phyloP scores from a whole-genome alignment of 2,888 invertebrate genomes.

The Axea sp. region DNA sequence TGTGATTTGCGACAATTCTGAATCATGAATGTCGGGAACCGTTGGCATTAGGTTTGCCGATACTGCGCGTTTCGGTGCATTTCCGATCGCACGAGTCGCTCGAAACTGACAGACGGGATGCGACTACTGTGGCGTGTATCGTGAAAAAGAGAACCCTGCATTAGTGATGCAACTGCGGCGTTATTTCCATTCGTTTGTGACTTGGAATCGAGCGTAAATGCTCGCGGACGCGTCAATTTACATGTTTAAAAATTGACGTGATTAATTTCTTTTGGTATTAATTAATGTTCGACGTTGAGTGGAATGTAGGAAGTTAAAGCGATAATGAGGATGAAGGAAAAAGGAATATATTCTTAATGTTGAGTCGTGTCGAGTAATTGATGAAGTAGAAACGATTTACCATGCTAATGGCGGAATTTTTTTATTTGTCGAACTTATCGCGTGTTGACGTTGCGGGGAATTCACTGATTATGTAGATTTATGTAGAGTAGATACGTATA shows the following conservation, averaged over 20 bases:
- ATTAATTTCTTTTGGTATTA: conserved; percentile 41
- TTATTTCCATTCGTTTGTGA: conserved; percentile 6
- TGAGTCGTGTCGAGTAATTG: neutral
- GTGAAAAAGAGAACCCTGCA: conserved; percentile 14
- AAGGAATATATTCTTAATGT: neutral
- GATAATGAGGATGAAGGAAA: conserved; percentile 14
- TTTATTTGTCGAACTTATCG: neutral
- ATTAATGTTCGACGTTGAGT: conserved; percentile 16
- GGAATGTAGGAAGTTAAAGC: conserved; percentile 42
- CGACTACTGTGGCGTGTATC: neutral
- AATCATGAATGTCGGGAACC: conserved; percentile 36
- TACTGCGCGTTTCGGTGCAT: conserved; percentile 39
- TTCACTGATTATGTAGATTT: too few species aligned
- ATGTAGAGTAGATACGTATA: too few species aligned
- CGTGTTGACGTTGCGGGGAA: too few species aligned
- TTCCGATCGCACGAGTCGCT: conserved; percentile 35
- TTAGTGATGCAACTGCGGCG: conserved; percentile 15
- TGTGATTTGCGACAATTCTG: conserved; percentile 25
- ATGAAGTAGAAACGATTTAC: conserved; percentile 15
- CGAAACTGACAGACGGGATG: conserved; percentile 12
- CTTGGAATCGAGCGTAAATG: conserved; percentile 11
- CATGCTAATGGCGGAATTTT: conserved; percentile 3
- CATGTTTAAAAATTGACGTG: conserved; percentile 22
- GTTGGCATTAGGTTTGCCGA: conserved; percentile 49
- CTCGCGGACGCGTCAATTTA: conserved; percentile 23